phyloP scores from a whole-genome alignment of 2,113 vertebrate genomes.

The Nestor notabilis region DNA sequence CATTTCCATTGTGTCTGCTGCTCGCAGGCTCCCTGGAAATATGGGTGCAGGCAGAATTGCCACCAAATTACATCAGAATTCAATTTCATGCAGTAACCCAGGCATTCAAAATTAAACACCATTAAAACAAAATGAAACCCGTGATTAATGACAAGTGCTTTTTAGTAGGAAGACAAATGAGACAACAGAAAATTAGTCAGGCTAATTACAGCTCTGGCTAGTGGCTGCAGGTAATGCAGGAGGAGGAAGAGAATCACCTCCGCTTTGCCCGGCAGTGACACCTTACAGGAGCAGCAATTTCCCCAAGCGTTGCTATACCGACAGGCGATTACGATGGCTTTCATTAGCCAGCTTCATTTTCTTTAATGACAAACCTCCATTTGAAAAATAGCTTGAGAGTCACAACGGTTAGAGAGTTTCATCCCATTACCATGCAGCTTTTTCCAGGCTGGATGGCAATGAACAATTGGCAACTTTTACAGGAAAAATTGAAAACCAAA shows the following conservation, averaged over 20 bases:
- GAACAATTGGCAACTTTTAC: background rate
- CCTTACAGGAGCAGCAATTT: background rate
- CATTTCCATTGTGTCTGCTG: background rate
- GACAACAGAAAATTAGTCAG: slow-evolving; percentile 21
- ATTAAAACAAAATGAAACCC: slow-evolving; percentile 9
- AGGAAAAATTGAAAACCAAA: background rate
- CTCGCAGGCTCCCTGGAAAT: background rate
- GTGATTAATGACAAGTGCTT: slow-evolving; percentile 35
- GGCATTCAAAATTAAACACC: slow-evolving; percentile 2
- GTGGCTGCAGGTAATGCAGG: slow-evolving; percentile 30
- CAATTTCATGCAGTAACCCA: background rate
- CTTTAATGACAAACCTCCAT: background rate
- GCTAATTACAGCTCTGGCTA: slow-evolving; percentile 42
- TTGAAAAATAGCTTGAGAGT: background rate
- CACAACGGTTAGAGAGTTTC: background rate
- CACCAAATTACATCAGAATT: background rate
- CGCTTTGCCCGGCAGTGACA: background rate
- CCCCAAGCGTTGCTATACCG: background rate
- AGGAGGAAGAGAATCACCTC: slow-evolving; percentile 23
- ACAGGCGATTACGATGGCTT: background rate
- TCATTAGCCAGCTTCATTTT: background rate
- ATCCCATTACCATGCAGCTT: rapidly evolving
- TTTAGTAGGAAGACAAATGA: slow-evolving; percentile 41
- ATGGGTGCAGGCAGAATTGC: rapidly evolving
- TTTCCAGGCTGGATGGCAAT: background rate